Evolutionary conservation across 2,888 invertebrate genomes (phyloP), one percentile per base, ranked within the genome.

Genomic region (Saturnia pavonia): DNA sequence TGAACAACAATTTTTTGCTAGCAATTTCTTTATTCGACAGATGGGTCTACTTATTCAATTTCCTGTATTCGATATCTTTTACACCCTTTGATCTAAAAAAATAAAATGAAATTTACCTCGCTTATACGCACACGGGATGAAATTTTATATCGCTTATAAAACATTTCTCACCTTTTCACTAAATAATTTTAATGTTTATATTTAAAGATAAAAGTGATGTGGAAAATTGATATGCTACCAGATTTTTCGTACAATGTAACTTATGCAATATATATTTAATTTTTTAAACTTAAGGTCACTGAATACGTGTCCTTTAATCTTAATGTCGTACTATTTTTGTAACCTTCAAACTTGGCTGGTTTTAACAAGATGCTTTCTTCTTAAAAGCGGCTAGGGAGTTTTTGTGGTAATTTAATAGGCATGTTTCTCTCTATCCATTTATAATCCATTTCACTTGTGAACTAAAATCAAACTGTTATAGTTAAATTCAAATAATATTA

Each of bases 11-110:
- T 57, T 57, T 57, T 57, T 57, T 22, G 57, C 54, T 42, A 67
- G 71, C 40, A 48, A 68, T 71, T 68, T 63, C 40, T 68, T 71
- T 68, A 54, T 40, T 40, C 22, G 65, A 69, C 69, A 71, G 57
- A 60, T 67, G 34, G 19, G 67, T 71, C 51, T 34, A 71, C 54
- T 71, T 73, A 69, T 73, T 70, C 72, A 70, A 72, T 72, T 73
- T 73, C 71, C 69, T 60, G 48, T 65, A 25, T 69, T 43, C 48
- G 51, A 40, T 60, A 57, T 63, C 67, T 45, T 57, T 71, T 25
- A 69, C 67, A 54, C 54, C 67, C 68, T 71, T 70, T 67, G 34
- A 71, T 67, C 69, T 69, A 45, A 63, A 70, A 71, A 70, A 57
- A 45, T 12, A 71, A 54, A 54, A 25, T 69, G 6, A 71, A 70